Base-by-base conservation (phyloP, 2,888 invertebrate genomes). In the Strigamia transsilvanica region DNA sequence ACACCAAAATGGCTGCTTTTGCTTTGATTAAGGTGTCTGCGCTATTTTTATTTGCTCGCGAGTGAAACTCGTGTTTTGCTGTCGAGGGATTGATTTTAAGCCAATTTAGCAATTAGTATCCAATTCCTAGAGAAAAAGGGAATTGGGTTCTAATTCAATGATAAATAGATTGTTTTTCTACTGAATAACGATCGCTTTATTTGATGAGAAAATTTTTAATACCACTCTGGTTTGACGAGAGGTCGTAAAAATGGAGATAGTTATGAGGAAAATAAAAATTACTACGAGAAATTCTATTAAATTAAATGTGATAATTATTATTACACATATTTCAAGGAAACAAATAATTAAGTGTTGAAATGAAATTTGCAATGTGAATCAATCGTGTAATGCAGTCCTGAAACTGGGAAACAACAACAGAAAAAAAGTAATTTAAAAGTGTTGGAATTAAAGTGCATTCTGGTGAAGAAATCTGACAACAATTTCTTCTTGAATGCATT, bases 201-300 rank as follows among this genome's bases (percentile, higher is more conserved):
- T 73, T 73, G 32, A 73, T 73, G 73, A 73, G 73, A n/a, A 32
- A 32, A 23, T 66, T 66, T 66, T 73, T 32, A 32, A 32, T 32
- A 73, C 73, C 73, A 73, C 32, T 73, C 23, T 73, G 9, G 73
- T 5, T 73, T 27, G n/a, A 73, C 27, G 73, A 73, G 32, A 73
- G 12, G 73, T 73, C 32, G 32, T 73, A 73, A 73, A 66, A 73
- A 0, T 73, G 13, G 15, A 15, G 32, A 32, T 73, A 12, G 73
- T n/a, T 27, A 32, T 27, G 13, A 4, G 73, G 27, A 27, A 73
- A 56, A 56, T 3, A 56, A 18, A 38, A 56, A 56, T 18, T 56
- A 56, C 56, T 56, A 5, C 18, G 56, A 0, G n/a, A 18, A 18
- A 73, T 27, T 73, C 23, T 73, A 3, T 73, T 2, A 27, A 13